Conservation (phyloP, 2,113 vertebrate species). For the Nerophis ophidion region DNA sequence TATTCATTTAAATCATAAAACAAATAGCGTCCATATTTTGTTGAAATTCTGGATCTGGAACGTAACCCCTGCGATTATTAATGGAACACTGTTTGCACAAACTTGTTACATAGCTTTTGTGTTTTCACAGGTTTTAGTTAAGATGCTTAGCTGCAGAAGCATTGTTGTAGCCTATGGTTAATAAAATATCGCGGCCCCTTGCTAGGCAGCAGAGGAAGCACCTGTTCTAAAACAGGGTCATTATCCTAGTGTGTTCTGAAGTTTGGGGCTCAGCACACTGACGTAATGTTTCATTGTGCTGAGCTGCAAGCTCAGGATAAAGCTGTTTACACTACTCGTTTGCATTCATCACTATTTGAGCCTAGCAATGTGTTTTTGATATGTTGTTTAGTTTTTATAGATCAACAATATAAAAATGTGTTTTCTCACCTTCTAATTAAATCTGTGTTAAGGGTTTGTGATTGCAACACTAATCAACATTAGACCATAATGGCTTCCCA, state of each 20-base stretch:
- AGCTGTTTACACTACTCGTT: slow-evolving; percentile 62
- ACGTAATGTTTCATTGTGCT: slow-evolving; percentile 64
- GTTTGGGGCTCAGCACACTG: slow-evolving; percentile 39
- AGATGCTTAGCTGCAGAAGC: slow-evolving; percentile 17
- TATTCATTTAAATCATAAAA: no score
- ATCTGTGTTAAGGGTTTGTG: not conserved
- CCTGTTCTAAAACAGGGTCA: slow-evolving; percentile 53
- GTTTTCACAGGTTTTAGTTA: slow-evolving; percentile 14
- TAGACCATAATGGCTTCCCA: no score
- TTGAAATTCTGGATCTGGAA: no score
- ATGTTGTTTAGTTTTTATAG: slow-evolving; percentile 39
- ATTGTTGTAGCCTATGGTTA: slow-evolving; percentile 20
- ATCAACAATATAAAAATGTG: slow-evolving; percentile 10
- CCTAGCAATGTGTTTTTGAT: slow-evolving; percentile 43
- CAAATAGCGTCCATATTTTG: no score
- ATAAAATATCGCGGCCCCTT: slow-evolving; percentile 17
- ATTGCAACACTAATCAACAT: not conserved
- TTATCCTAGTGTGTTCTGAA: slow-evolving; percentile 51
- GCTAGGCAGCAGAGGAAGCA: slow-evolving; percentile 67
- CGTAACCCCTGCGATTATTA: no score
- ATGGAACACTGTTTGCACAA: no score
- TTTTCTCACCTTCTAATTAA: slow-evolving; percentile 18
- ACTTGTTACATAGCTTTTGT: not conserved
- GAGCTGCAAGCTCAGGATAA: slow-evolving; percentile 54
- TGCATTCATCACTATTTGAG: slow-evolving; percentile 51